Evolutionary conservation across 2,888 invertebrate species (phyloP), one percentile per base, ranked within the genome.

Genomic region (Tiliacea citrago): DNA sequence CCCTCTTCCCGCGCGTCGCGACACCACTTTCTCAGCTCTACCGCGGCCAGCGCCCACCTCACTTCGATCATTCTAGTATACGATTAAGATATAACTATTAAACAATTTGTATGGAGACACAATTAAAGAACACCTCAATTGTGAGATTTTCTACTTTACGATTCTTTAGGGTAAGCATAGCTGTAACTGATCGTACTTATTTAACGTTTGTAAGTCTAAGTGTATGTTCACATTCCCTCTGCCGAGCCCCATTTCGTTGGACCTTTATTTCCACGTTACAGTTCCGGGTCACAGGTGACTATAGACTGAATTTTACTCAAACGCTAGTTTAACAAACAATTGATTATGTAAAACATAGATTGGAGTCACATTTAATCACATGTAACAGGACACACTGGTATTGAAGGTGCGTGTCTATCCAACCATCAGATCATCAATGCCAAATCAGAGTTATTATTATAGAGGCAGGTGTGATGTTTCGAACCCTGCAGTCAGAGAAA

Each of bases 51-150:
- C 73, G 77, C 88, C 88, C 86, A 88, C 86, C 88, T 87, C 86
- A 83, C 67, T 80, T 79, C 70, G 42, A 86, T 86, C 75, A 82
- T 86, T 78, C 81, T 88, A 83, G 87, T 87, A 87, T 87, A 87
- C 87, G 87, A 87, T 77, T 86, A 84, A 80, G 61, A 79, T 75
- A 73, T 73, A 73, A 77, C 18, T 72, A 62, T 42, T 70, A 66
- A 77, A 81, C 42, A 47, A 61, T 85, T 77, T 74, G 51, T 68
- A 75, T 66, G 75, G 65, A 83, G n/a, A 82, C 73, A 75, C 53
- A 70, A 68, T 47, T 71, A 68, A 61, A 66, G 68, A 73, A 72
- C 61, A 71, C 73, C 47, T 75, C 51, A 68, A 75, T 61, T 73
- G 45, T 58, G 74, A 76, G 73, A 75, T 79, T 83, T 80, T 87